A percentile compares a stretch with the other conserved stretches of the same genome.
These are phyloP conservation scores for Sebastes umbrosus DNA, from an alignment of 2,797 vertebrate species.

Conservation along the genomic window DNA sequence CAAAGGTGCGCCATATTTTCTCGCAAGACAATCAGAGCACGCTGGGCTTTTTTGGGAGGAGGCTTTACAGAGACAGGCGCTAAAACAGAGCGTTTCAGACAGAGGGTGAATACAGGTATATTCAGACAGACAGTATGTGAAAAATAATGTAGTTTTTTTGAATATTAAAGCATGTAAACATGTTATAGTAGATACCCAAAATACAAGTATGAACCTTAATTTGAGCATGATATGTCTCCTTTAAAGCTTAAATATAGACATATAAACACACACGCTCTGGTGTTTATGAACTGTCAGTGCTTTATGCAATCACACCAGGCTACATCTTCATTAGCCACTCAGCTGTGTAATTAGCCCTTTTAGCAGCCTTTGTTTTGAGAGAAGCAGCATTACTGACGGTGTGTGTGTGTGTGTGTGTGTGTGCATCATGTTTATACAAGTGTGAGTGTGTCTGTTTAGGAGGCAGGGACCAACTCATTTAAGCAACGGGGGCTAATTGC, in stretches of 20 bases:
- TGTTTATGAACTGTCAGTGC: neutral
- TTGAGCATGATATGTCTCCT: neutral
- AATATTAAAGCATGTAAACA: neutral
- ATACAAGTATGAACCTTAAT: neutral
- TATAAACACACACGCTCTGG: neutral
- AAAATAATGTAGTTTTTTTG: too few species aligned
- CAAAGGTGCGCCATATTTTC: too few species aligned
- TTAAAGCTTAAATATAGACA: neutral
- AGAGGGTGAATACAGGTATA: too few species aligned
- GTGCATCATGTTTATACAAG: neutral
- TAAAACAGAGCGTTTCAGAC: too few species aligned
- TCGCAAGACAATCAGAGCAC: too few species aligned
- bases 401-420: neutral
- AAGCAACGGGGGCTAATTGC: constrained; percentile 42
- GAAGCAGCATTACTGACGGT: neutral
- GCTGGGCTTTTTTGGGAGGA: too few species aligned
- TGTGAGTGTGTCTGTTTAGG: neutral
- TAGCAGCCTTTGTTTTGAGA: constrained; percentile 39
- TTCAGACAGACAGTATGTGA: too few species aligned
- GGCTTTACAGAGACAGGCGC: too few species aligned
- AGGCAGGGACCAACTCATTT: constrained; percentile 17
- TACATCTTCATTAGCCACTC: constrained; percentile 39
- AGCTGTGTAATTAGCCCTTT: constrained; percentile 50
- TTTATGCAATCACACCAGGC: constrained; percentile 10
- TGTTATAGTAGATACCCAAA: neutral